Evolutionary conservation across 2,888 invertebrate species (phyloP).

Genomic region (Notodonta ziczac): DNA sequence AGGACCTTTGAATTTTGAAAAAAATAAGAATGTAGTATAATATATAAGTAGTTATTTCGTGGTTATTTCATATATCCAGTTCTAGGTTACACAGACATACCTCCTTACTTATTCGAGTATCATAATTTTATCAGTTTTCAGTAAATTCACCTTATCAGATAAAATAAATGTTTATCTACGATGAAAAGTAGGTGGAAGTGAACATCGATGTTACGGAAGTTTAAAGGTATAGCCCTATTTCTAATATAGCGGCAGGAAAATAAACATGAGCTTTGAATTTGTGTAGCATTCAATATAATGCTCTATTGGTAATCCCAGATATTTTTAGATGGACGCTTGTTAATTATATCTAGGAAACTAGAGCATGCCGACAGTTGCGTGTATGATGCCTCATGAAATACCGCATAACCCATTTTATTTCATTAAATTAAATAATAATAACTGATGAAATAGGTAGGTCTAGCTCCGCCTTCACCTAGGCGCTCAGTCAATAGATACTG

Average conservation of each 20-base stretch:
- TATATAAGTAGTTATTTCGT: no score
- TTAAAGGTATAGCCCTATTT: no score
- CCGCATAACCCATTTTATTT: neutral
- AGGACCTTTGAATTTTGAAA: no score
- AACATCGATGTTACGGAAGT: no score
- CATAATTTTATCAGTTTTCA: neutral
- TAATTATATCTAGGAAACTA: conserved; percentile 67
- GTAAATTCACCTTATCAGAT: conserved; percentile 3
- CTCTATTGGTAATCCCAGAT: conserved; percentile 36
- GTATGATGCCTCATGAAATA: conserved; percentile 7
- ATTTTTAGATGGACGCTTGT: conserved; percentile 56
- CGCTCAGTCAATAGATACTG: neutral
- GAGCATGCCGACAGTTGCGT: conserved; percentile 47
- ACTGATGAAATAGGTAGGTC: neutral
- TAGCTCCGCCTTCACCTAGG: neutral
- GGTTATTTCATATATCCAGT: no score
- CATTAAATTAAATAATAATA: conserved; percentile 3
- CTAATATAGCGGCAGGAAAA: neutral
- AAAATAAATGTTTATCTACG: neutral
- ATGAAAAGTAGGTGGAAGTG: no score
- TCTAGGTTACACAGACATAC: no score
- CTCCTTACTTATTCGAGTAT: no score
- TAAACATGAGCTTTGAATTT: neutral
- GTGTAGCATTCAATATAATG: neutral
- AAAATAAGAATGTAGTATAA: no score